These are phyloP conservation scores for Xanthia togata DNA, from an alignment of 2,888 invertebrate genomes.

Conservation along the genomic window DNA sequence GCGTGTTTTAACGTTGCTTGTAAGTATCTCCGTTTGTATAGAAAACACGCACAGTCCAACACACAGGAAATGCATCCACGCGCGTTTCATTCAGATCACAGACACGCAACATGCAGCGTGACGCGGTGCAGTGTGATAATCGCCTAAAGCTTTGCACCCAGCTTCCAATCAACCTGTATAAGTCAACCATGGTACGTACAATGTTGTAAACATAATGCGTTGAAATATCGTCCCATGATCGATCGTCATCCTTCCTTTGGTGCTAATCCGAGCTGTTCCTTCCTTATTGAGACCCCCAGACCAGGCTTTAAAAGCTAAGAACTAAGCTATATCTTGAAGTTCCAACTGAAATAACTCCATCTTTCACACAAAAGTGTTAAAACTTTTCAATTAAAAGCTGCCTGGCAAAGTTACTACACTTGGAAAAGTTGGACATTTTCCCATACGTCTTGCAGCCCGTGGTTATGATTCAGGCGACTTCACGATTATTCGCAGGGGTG, in stretches of 20 bases:
- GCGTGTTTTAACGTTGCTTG: too few relatives aligned
- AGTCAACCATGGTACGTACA: neutral
- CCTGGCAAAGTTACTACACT: constrained; percentile 29
- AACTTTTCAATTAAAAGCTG: constrained; percentile 62
- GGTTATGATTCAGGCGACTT: constrained; percentile 66
- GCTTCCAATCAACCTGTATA: too few relatives aligned
- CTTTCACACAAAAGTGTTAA: constrained; percentile 24
- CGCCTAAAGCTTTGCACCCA: too few relatives aligned
- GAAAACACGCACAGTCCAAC: too few relatives aligned
- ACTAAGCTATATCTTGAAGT: neutral
- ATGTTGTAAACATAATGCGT: neutral
- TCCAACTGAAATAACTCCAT: constrained; percentile 21
- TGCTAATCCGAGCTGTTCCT: neutral
- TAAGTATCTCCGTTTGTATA: too few relatives aligned
- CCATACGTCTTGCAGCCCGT: constrained; percentile 63
- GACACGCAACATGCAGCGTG: too few relatives aligned
- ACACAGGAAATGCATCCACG: too few relatives aligned
- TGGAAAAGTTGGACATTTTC: constrained; percentile 49
- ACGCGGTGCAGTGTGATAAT: too few relatives aligned
- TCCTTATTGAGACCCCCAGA: neutral
- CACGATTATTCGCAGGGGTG: constrained; percentile 67
- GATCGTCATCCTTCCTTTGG: neutral
- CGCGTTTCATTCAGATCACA: too few relatives aligned
- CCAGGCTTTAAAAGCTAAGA: neutral
- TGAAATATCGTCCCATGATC: neutral